Evolutionary conservation across 2,113 vertebrate genomes (phyloP).

Genomic region (Bos indicus): DNA sequence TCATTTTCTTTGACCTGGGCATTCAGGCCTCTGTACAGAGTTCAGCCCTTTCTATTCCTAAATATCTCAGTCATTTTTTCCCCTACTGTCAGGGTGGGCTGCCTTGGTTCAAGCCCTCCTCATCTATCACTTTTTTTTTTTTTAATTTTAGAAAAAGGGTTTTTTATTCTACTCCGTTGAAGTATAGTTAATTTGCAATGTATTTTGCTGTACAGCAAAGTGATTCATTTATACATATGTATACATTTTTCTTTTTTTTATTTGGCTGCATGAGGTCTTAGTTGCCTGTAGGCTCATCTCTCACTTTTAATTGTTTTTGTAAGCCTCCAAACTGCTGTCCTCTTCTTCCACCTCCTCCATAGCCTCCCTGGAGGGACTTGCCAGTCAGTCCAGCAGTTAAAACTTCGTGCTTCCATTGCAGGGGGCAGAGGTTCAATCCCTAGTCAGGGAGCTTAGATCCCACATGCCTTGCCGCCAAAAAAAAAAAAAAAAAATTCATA

Average conservation of each 20-base stretch:
- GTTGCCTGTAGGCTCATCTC: neutral
- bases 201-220: neutral
- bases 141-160: neutral
- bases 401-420: neutral
- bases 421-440: neutral
- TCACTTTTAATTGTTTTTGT: neutral
- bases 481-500: neutral
- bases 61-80: neutral
- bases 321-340: neutral
- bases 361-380: neutral
- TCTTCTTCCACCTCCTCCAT: rapidly evolving
- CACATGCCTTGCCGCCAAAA: neutral
- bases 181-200: neutral
- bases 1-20: neutral
- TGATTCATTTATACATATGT: neutral
- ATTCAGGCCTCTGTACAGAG: neutral
- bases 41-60: neutral
- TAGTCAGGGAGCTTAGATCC: neutral
- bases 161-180: neutral
- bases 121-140: neutral
- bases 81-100: neutral
- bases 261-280: neutral
- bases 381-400: neutral
- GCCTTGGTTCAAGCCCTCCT: neutral
- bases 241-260: neutral